These are phyloP conservation scores for Penaeus vannamei DNA, from an alignment of 1,140 invertebrate genomes.

Conservation along the genomic window DNA sequence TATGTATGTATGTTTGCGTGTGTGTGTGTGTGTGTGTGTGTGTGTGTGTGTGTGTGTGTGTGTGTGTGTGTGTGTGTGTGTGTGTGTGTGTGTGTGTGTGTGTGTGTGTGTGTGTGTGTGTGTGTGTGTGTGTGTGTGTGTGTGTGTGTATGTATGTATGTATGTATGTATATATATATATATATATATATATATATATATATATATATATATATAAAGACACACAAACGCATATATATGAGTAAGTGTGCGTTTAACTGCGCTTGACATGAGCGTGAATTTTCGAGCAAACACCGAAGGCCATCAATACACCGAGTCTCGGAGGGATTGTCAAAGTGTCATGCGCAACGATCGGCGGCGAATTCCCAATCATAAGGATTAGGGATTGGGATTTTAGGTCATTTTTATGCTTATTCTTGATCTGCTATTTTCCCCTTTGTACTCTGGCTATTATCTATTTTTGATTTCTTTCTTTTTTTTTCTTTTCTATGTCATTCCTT, in stretches of 20 bases:
- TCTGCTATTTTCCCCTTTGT: no score
- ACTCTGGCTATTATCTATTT: no score
- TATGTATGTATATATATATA: background rate
- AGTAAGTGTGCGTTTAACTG: background rate
- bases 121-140: conserved; percentile 8
- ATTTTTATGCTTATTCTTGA: no score
- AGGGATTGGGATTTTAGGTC: no score
- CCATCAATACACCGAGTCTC: no score
- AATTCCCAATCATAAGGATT: no score
- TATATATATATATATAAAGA: conserved; percentile 7
- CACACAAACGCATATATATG: background rate
- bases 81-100: background rate
- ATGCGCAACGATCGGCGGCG: no score
- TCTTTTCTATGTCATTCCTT: no score
- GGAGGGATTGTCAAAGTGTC: no score
- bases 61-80: background rate
- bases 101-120: background rate
- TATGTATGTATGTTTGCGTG: conserved; percentile 26
- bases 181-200: conserved; percentile 33
- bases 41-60: background rate
- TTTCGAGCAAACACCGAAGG: background rate
- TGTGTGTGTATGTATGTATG: conserved; percentile 3
- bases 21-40: background rate
- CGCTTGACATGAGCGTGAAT: background rate
- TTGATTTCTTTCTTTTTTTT: no score